Base-by-base conservation (phyloP, 2,797 vertebrate species). In the Chaetodon trifasciatus region DNA sequence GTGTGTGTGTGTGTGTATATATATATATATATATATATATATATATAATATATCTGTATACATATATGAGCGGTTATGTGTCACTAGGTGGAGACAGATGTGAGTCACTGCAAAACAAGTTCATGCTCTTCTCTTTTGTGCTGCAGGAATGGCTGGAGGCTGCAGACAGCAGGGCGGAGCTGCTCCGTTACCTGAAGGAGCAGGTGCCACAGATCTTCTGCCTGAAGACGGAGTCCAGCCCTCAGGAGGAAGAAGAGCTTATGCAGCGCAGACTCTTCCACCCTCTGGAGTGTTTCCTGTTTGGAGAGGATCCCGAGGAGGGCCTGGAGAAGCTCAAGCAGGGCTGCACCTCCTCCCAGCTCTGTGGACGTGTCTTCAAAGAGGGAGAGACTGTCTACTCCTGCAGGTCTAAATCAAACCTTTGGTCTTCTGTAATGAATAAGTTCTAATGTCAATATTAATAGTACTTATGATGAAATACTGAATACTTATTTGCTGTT, bases 381-480 rank as follows among this genome's bases (percentile, higher is more conserved):
- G 96, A 97, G 86, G 98, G 98, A 61, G 98, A 99, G 93, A 98
- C 98, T 0, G 98, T 98, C 1, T 99, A 99, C 92, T 99, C 98
- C 60, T 99, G 98, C 97, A 99, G 98, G 98, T 99, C 90, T 94
- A 96, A 88, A 57, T 2, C 66, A 8, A 71, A 21, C 15, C 35
- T 70, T 40, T 75, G 40, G 74, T 74, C 32, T 21, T 66, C n/a
- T 57, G 32, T 65, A 46, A 73, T 79, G 63, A 77, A 60, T 23
- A 47, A 1, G 0, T 67, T 44, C 21, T 23, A 23, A 52, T 28
- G 37, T 0, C 2, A 67, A 37, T 46, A 17, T 21, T 42, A 61
- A 7, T 28, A 28, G 1, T 53, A 42, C 0, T 42, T 56, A 46
- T 32, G 21, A 35, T 75, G 5, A 23, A 73, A 50, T 39, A 15